Base-by-base conservation (phyloP, 1,140 invertebrate species). In the Laupala kohalensis region DNA sequence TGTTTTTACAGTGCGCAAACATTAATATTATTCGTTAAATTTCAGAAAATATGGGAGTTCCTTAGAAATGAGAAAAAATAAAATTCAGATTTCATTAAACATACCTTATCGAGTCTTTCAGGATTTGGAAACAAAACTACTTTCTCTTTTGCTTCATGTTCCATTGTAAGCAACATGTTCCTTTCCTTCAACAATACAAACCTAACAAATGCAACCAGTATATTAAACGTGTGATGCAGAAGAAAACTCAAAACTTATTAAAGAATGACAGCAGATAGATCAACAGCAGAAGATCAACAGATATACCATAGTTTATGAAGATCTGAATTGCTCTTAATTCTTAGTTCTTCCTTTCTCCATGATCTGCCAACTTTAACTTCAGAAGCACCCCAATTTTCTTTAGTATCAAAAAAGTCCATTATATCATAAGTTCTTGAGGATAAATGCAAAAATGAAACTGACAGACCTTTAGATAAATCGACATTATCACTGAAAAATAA, bases 141-240 rank as follows among this genome's bases (percentile, higher is more conserved):
- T 77, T 89, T 82, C 73, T 86, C 78, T 68, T 90, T 89, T 77
- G 87, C 91, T 77, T 90, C 90, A 72, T 93, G 85, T 83, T 98
- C 91, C 96, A 99, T 97, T 23, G 97, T 99, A 67, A 96, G 79
- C 6, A 99, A 82, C 95, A 98, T 97, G 80, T 99, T 99, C 71
- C 88, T 83, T 83, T 99, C 97, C 83, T 99, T 99, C 25, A 98
- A 81, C 70, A 99, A 83, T 26, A 99, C 86, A 84, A 89, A 94
- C 91, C 91, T 93, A 75, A 70, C 77, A 68, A 70, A 69, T 64
- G 72, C 67, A 76, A 71, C 71, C 19, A 69, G 15, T 4, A 26
- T 19, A 53, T 28, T 4, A 67, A 70, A 70, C n/a, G 67, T n/a
- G 15, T 27, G 12, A 4, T 2, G 5, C 3, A 69, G 6, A 37